phyloP scores from a whole-genome alignment of 2,113 vertebrate species.

The Prunella fulvescens region DNA sequence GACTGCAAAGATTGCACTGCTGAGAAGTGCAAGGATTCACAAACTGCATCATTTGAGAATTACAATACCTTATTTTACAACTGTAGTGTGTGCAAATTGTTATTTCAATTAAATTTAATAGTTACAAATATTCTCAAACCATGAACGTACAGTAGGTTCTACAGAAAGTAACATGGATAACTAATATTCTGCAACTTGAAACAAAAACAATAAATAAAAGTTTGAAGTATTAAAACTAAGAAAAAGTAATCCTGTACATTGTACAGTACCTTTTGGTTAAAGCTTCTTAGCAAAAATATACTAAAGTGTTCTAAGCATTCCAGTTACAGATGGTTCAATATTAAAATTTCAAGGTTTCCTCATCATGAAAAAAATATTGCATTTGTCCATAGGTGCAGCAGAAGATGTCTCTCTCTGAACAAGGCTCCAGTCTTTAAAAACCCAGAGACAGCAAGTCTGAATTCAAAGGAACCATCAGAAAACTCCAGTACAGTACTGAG shows the following conservation, averaged over 20 bases:
- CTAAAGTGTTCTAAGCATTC: constrained; percentile 22
- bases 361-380: constrained; percentile 41
- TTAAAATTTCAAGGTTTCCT: constrained; percentile 33
- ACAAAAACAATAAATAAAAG: constrained; percentile 57
- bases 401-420: constrained; percentile 3
- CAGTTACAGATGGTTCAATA: constrained; percentile 4
- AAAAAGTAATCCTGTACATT: constrained; percentile 43
- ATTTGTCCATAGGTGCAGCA: constrained; percentile 39
- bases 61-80: constrained; percentile 5
- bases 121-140: neutral
- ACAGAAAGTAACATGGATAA: neutral
- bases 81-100: neutral
- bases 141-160: neutral
- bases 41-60: neutral
- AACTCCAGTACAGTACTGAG: constrained; percentile 57
- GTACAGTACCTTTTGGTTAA: constrained; percentile 49
- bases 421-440: constrained; percentile 51
- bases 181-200: neutral
- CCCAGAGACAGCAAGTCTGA: neutral
- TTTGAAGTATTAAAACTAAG: constrained; percentile 24
- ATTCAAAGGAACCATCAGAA: constrained; percentile 7
- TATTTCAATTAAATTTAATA: neutral
- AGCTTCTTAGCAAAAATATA: constrained; percentile 66
- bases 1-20: neutral
- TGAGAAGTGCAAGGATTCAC: neutral